A percentile compares a stretch with the other conserved stretches of the same genome.
Evolutionary conservation across 53 echinoderm and acorn worm genomes (phyloP).

Genomic region (Luidia sarsii): DNA sequence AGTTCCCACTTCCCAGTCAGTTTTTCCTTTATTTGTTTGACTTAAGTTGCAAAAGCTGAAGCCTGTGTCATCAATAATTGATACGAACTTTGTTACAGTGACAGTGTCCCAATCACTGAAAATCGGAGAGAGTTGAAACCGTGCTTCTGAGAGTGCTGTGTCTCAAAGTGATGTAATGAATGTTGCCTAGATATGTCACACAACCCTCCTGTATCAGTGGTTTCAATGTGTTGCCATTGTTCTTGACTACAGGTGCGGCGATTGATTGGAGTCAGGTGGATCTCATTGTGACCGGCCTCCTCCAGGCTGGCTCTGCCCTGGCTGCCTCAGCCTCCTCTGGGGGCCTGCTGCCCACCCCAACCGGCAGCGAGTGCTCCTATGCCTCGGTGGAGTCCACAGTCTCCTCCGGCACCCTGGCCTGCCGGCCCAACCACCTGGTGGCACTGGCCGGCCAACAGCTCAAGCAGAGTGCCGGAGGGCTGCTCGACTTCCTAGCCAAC

Average conservation of each 20-base stretch:
- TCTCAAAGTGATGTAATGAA: no score
- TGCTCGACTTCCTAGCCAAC: constrained; percentile 56
- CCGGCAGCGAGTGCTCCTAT: constrained; percentile 43
- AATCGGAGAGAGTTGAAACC: no score
- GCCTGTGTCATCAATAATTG: no score
- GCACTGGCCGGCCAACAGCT: constrained; percentile 78
- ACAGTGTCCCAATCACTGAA: no score
- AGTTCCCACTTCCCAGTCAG: no score
- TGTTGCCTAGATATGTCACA: not conserved
- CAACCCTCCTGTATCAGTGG: not conserved
- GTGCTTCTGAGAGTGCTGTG: no score
- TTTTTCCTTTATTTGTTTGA: no score
- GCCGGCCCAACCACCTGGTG: constrained; percentile 78
- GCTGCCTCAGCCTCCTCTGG: constrained; percentile 56
- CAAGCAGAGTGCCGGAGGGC: constrained; percentile 34
- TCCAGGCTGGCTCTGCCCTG: constrained; percentile 34
- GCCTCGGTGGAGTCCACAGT: constrained; percentile 58
- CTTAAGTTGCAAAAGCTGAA: no score
- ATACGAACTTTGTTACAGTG: no score
- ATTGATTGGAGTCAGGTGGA: constrained; percentile 33
- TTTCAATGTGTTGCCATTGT: no score
- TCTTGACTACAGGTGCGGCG: not conserved
- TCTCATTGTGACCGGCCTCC: constrained; percentile 6
- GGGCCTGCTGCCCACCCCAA: constrained; percentile 53
- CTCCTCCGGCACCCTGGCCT: constrained; percentile 56